Base-by-base conservation (phyloP, 2,113 vertebrate genomes). In the Microcebus ravelobensis region DNA sequence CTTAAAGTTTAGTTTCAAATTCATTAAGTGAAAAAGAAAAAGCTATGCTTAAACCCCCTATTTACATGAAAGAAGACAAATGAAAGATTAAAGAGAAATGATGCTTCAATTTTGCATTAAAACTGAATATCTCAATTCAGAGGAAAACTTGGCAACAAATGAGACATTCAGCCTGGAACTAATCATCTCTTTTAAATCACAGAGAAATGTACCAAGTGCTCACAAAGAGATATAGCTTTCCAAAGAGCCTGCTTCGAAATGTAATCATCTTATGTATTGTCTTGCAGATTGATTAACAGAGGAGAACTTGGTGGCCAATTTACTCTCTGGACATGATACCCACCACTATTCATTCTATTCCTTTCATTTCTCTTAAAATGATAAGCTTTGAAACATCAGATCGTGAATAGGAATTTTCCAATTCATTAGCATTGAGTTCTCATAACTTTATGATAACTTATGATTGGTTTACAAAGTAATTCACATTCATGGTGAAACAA, bases 11-110 rank as follows among this genome's bases (percentile, higher is more conserved):
- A 55, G 21, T 77, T 88, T 85, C 42, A 65, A 63, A 85, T 70
- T 65, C 57, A 77, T 45, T 42, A 67, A 45, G 42, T 13, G 21
- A 55, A 86, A 23, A 83, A 23, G 77, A 8, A 23, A 36, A 61
- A 63, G 25, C 25, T 42, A 50, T 65, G 39, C 70, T 84, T 87
- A 87, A 88, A 48, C 18, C 5, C 20, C 36, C 17, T 29, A 39
- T 89, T 80, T 94, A 92, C 23, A n/a, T 36, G 61, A 85, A 77
- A 82, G 42, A 89, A 71, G 61, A 31, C 68, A 82, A 95, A 84
- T 84, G 67, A 86, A 92, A 92, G n/a, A 71, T 83, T 70, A 95
- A 88, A 93, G 50, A 91, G 55, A 74, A 92, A 68, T 77, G 21
- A 9, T 23, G 86, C 77, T 82, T 42, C 87, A 61, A 20, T 71